Evolutionary conservation across 2,888 invertebrate genomes (phyloP).

Genomic region (Blera fallax): DNA sequence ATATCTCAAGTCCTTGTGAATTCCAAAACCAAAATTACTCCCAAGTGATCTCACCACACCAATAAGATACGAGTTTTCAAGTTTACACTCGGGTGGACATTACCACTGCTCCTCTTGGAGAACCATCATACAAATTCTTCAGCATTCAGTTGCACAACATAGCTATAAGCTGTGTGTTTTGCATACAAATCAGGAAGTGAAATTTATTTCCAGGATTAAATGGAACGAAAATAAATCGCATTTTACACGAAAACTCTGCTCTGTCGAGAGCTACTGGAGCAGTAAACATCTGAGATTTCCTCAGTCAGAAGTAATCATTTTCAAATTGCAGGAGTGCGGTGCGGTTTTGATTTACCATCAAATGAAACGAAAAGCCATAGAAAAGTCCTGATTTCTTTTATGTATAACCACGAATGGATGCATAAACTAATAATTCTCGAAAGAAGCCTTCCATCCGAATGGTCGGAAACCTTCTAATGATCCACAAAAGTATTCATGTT

Average conservation of each 20-base stretch:
- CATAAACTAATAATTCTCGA: slow-evolving; percentile 6
- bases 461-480: not conserved
- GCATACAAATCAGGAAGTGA: slow-evolving; percentile 17
- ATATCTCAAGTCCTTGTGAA: not conserved
- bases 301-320: slow-evolving; percentile 10
- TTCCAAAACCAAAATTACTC: not conserved
- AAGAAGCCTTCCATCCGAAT: not conserved
- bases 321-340: not conserved
- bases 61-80: not conserved
- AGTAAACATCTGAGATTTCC: slow-evolving; percentile 6
- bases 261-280: not conserved
- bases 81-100: not conserved
- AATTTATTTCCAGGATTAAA: slow-evolving; percentile 12
- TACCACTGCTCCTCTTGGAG: not conserved
- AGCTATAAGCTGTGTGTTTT: not conserved
- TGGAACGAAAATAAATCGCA: slow-evolving; percentile 16
- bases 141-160: not conserved
- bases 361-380: not conserved
- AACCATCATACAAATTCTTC: not conserved
- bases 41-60: not conserved
- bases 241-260: not conserved
- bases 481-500: not conserved
- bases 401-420: not conserved
- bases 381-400: not conserved
- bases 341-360: not conserved